A percentile compares a stretch with the other conserved stretches of the same genome.
phyloP scores from a whole-genome alignment of 2,888 invertebrate genomes.

The Epinotia brunnichana region DNA sequence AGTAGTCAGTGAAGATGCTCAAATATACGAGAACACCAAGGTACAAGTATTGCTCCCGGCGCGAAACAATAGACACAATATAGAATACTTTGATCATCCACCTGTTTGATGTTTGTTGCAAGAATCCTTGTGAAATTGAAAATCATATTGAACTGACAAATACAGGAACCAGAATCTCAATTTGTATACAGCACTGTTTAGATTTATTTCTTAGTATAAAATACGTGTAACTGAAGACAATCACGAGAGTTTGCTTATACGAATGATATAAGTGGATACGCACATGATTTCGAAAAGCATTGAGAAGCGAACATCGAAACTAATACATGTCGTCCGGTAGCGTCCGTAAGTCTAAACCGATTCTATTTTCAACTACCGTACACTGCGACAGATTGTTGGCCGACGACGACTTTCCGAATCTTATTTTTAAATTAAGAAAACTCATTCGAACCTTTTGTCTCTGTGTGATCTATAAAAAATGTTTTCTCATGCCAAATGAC shows the following conservation, averaged over 20 bases:
- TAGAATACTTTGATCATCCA: conserved; percentile 15
- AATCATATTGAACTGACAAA: background rate
- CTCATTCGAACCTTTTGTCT: conserved; percentile 74
- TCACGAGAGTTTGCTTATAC: background rate
- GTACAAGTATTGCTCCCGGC: background rate
- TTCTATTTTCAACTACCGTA: conserved; percentile 71
- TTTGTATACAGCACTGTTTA: background rate
- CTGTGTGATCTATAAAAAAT: conserved; percentile 54
- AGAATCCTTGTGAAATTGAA: conserved; percentile 4
- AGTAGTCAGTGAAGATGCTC: background rate
- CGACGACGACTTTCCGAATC: conserved; percentile 69
- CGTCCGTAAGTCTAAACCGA: conserved; percentile 63
- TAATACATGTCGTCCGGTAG: conserved; percentile 63
- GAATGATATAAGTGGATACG: background rate
- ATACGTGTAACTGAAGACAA: background rate
- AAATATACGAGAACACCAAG: background rate
- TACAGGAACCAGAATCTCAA: background rate
- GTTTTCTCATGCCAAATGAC: conserved; percentile 51
- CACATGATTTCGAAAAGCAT: conserved; percentile 11
- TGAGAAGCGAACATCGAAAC: conserved; percentile 49
- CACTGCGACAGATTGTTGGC: conserved; percentile 77
- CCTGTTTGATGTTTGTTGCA: background rate
- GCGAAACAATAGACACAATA: background rate
- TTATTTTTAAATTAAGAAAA: conserved; percentile 75
- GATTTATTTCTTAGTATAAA: background rate